A percentile compares a stretch with the other conserved stretches of the same genome.
phyloP scores from a whole-genome alignment of 2,113 vertebrate genomes.

The Gallinago media region DNA sequence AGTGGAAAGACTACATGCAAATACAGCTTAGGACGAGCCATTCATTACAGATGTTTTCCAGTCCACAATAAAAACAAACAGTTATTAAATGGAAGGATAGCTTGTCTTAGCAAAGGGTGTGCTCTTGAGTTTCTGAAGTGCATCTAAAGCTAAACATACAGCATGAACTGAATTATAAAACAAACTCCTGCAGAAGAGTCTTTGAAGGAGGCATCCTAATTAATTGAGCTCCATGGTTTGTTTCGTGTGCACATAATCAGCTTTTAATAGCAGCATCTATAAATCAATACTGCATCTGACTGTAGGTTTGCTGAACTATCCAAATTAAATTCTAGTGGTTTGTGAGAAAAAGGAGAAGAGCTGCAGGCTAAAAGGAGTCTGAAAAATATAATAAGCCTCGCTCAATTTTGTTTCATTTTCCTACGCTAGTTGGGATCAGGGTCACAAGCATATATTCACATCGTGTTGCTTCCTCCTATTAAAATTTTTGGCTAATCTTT shows the following conservation, averaged over 20 bases:
- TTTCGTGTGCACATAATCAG: slow-evolving; percentile 29
- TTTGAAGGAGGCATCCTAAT: slow-evolving; percentile 16
- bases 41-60: neutral
- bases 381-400: neutral
- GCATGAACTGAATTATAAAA: neutral
- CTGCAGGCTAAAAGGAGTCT: slow-evolving; percentile 38
- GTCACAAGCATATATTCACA: neutral
- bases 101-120: neutral
- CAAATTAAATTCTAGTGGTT: slow-evolving; percentile 43
- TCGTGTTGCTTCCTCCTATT: neutral
- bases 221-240: slow-evolving; percentile 34
- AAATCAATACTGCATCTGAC: slow-evolving; percentile 52
- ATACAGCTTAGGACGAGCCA: neutral
- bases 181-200: neutral
- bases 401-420: slow-evolving; percentile 15
- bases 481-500: neutral
- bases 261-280: slow-evolving; percentile 51
- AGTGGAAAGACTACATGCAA: neutral
- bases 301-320: slow-evolving; percentile 12
- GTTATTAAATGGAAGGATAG: neutral
- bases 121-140: neutral
- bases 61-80: neutral
- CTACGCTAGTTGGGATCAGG: neutral
- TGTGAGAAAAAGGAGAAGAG: neutral
- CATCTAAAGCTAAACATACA: neutral